These are phyloP conservation scores for Ophioninae sp. DNA, from an alignment of 2,888 invertebrate genomes.

Conservation along the genomic window DNA sequence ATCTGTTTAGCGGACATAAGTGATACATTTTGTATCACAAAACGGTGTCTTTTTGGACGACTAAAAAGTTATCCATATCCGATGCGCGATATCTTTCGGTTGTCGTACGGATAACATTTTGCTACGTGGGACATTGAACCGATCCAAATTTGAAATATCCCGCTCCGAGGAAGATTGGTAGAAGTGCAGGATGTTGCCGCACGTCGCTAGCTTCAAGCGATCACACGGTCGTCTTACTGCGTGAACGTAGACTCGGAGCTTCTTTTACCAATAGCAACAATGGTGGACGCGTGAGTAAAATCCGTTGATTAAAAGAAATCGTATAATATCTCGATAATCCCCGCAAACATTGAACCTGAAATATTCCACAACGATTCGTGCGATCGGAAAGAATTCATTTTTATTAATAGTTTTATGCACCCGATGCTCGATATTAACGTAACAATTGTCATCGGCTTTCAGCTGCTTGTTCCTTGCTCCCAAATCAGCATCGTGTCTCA, in stretches of 20 bases:
- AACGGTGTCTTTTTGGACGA: no score
- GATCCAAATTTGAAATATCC: not conserved
- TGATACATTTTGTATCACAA: no score
- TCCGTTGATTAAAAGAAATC: conserved; percentile 68
- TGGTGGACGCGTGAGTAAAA: conserved; percentile 77
- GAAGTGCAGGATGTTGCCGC: not conserved
- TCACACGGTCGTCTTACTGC: conserved; percentile 26
- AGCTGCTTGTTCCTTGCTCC: conserved; percentile 30
- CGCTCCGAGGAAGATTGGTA: not conserved
- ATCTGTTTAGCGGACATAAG: no score
- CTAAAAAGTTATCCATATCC: no score
- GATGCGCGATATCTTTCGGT: no score
- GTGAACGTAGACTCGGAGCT: conserved; percentile 53
- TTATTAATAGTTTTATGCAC: conserved; percentile 62
- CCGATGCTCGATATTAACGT: conserved; percentile 25
- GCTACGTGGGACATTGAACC: no score
- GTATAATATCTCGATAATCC: conserved; percentile 68
- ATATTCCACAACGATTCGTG: conserved; percentile 40
- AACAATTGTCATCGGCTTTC: conserved; percentile 44
- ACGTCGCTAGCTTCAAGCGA: not conserved
- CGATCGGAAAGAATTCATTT: conserved; percentile 28
- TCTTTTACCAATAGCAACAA: conserved; percentile 68
- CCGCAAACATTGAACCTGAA: not conserved
- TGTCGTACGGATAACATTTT: no score
- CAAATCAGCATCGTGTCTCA: conserved; percentile 28